These are phyloP conservation scores for Bombus pascuorum DNA, from an alignment of 1,140 invertebrate genomes.

Conservation along the genomic window DNA sequence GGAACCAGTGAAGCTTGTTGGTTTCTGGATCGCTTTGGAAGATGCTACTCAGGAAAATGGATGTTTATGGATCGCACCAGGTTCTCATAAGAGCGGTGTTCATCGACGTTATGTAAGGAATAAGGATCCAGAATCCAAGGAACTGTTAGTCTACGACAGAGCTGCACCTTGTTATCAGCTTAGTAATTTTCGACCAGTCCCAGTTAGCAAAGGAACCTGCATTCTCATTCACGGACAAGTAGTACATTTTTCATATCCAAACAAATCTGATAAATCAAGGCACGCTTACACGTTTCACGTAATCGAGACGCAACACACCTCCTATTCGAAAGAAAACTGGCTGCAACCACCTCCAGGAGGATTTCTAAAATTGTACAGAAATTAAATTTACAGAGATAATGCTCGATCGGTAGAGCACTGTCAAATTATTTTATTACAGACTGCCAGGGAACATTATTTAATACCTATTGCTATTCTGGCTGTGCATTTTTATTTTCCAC, in stretches of 20 bases:
- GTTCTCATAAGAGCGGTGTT: conserved; percentile 93
- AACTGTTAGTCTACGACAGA: conserved; percentile 86
- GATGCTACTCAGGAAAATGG: conserved; percentile 96
- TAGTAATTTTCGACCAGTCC: conserved; percentile 89
- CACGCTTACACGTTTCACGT: conserved; percentile 98
- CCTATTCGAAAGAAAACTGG: conserved; percentile 94
- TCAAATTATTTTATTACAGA: neutral
- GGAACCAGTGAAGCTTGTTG: conserved; percentile 88
- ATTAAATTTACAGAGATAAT: conserved; percentile 67
- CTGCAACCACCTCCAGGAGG: conserved; percentile 86
- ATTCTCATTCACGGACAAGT: conserved; percentile 96
- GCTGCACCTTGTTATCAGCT: conserved; percentile 88
- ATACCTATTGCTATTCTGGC: conserved; percentile 21
- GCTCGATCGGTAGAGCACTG: neutral
- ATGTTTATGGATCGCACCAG: conserved; percentile 95
- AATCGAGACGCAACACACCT: conserved; percentile 89
- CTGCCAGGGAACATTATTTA: neutral
- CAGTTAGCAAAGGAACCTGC: conserved; percentile 92
- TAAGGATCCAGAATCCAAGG: conserved; percentile 85
- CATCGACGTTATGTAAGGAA: conserved; percentile 89
- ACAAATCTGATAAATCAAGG: conserved; percentile 91
- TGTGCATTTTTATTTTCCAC: conserved; percentile 60
- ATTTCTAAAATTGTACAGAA: conserved; percentile 86
- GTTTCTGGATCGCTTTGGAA: conserved; percentile 97
- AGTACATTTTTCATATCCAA: conserved; percentile 95